Percentiles rank a stretch among this genome's conserved stretches.
These are phyloP conservation scores for Morone chrysops DNA, from an alignment of 2,113 vertebrate genomes.

Conservation along the genomic window DNA sequence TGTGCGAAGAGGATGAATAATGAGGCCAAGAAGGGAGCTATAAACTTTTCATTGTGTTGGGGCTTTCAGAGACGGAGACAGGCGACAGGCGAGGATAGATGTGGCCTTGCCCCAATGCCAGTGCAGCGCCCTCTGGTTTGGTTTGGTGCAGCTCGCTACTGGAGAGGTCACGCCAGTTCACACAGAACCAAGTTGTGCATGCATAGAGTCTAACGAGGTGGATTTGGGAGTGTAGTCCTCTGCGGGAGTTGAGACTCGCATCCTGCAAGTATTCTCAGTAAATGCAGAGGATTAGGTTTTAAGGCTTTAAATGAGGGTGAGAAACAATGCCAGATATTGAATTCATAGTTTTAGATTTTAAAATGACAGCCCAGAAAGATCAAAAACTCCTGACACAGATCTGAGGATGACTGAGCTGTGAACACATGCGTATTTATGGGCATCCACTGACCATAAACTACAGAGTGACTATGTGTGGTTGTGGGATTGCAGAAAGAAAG, in stretches of 20 bases:
- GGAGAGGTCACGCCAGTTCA: constrained; percentile 64
- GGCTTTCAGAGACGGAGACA: constrained; percentile 58
- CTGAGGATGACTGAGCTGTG: constrained; percentile 43
- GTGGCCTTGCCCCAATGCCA: constrained; percentile 43
- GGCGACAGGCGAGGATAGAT: constrained; percentile 56
- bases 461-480: constrained; percentile 45
- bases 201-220: constrained; percentile 6
- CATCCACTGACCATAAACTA: constrained; percentile 54
- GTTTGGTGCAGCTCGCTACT: constrained; percentile 24
- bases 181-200: constrained; percentile 11
- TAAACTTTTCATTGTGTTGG: constrained; percentile 79
- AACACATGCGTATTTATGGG: constrained; percentile 46
- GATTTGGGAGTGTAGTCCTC: not conserved
- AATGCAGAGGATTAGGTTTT: constrained; percentile 15
- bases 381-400: constrained; percentile 22
- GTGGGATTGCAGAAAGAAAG: constrained; percentile 44
- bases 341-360: not conserved
- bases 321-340: not conserved
- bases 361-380: constrained; percentile 19
- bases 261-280: constrained; percentile 29
- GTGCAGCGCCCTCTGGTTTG: constrained; percentile 43
- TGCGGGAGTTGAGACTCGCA: constrained; percentile 4
- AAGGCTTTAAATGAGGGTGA: not conserved
- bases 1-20: constrained; percentile 60
- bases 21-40: constrained; percentile 69